These are phyloP conservation scores for Teinopalpus imperialis DNA, from an alignment of 2,888 invertebrate species.

Conservation along the genomic window DNA sequence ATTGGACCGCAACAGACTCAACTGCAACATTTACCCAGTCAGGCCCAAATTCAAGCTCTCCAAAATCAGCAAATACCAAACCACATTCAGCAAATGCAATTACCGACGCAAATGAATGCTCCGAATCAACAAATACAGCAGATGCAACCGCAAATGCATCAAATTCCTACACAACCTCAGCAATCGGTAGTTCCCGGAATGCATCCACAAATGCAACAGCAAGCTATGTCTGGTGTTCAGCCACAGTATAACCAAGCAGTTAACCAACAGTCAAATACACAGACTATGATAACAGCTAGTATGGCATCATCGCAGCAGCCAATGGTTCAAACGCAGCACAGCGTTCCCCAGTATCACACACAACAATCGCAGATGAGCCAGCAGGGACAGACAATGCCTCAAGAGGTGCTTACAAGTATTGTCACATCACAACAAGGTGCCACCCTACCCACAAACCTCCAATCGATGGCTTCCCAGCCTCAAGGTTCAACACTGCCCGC, in stretches of 20 bases:
- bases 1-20: constrained; percentile 75
- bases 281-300: constrained; percentile 69
- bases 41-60: constrained; percentile 76
- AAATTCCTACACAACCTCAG: constrained; percentile 74
- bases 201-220: constrained; percentile 77
- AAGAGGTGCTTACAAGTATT: constrained; percentile 75
- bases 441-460: constrained; percentile 69
- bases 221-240: constrained; percentile 72
- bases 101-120: constrained; percentile 67
- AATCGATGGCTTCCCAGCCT: constrained; percentile 69
- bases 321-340: constrained; percentile 75
- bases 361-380: constrained; percentile 76
- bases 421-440: constrained; percentile 77
- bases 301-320: constrained; percentile 74
- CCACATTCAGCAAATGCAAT: constrained; percentile 80
- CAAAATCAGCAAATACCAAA: constrained; percentile 80
- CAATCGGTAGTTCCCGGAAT: constrained; percentile 75
- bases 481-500: constrained; percentile 84
- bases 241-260: constrained; percentile 79
- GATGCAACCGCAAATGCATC: constrained; percentile 78
- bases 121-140: constrained; percentile 75
- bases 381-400: constrained; percentile 73
- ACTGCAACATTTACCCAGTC: constrained; percentile 74
- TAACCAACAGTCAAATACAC: constrained; percentile 68
- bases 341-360: constrained; percentile 75